These are phyloP conservation scores for Aporophyla nigra DNA, from an alignment of 2,888 invertebrate species.

Conservation along the genomic window DNA sequence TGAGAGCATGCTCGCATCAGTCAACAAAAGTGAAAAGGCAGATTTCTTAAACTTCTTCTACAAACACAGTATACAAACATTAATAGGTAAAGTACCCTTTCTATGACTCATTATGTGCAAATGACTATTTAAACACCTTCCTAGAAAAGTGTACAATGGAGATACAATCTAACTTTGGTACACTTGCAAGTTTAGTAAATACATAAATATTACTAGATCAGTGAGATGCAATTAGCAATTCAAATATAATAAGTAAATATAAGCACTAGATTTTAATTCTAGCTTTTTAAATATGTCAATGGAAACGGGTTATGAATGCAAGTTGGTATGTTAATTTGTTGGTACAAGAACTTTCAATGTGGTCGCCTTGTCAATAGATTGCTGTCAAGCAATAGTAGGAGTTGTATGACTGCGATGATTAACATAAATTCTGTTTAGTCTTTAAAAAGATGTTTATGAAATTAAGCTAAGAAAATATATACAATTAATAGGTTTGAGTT, in stretches of 20 bases:
- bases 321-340: constrained; percentile 41
- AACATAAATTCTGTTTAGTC: not conserved
- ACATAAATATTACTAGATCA: constrained; percentile 11
- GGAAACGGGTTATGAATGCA: constrained; percentile 50
- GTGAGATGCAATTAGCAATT: constrained; percentile 50
- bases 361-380: constrained; percentile 23
- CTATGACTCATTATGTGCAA: constrained; percentile 47
- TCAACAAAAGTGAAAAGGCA: constrained; percentile 98
- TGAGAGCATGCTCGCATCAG: constrained; percentile 98
- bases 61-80: constrained; percentile 98
- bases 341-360: constrained; percentile 18
- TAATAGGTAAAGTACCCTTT: constrained; percentile 93
- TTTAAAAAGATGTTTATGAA: not conserved
- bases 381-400: not conserved
- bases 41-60: constrained; percentile 99
- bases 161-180: constrained; percentile 12
- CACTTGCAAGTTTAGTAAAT: constrained; percentile 15
- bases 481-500: not conserved
- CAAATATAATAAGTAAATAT: constrained; percentile 40
- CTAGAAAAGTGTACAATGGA: constrained; percentile 39
- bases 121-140: constrained; percentile 42
- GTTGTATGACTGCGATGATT: not conserved
- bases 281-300: constrained; percentile 50
- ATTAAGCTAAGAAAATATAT: not conserved
- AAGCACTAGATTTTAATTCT: constrained; percentile 45